These are phyloP conservation scores for Jaculus jaculus DNA, from an alignment of 2,113 vertebrate genomes.

Conservation along the genomic window DNA sequence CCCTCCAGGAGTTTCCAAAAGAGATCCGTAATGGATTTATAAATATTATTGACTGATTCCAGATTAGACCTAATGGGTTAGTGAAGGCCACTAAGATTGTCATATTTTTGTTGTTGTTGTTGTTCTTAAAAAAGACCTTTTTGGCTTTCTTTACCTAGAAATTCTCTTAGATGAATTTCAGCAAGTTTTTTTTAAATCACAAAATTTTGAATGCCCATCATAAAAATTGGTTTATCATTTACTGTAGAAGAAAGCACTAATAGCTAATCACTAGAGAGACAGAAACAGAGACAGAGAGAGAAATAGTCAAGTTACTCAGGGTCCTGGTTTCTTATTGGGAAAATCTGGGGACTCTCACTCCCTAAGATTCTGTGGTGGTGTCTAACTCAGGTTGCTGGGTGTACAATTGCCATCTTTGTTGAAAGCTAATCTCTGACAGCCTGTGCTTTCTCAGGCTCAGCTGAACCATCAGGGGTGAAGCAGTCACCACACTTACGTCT, in stretches of 20 bases:
- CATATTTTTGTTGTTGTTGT: too few species aligned
- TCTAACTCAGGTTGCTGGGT: too few species aligned
- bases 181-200: background rate
- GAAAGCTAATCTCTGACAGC: too few species aligned
- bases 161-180: conserved; percentile 32
- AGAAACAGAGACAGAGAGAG: too few species aligned
- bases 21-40: background rate
- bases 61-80: background rate
- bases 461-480: too few species aligned
- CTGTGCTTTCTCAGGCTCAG: too few species aligned
- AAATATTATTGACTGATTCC: background rate
- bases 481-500: too few species aligned
- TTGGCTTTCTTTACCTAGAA: background rate
- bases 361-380: background rate
- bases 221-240: conserved; percentile 30
- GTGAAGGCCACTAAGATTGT: background rate
- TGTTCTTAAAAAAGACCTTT: conserved; percentile 20
- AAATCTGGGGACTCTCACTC: conserved; percentile 2
- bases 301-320: background rate
- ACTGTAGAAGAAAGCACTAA: background rate
- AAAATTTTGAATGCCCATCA: conserved; percentile 36
- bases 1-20: background rate
- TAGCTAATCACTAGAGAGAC: conserved; percentile 15
- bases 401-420: too few species aligned
- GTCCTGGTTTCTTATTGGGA: background rate